Percentiles rank a stretch among this genome's conserved stretches.
These are phyloP conservation scores for Polyodon spathula DNA, from an alignment of 2,113 vertebrate genomes.

Conservation along the genomic window DNA sequence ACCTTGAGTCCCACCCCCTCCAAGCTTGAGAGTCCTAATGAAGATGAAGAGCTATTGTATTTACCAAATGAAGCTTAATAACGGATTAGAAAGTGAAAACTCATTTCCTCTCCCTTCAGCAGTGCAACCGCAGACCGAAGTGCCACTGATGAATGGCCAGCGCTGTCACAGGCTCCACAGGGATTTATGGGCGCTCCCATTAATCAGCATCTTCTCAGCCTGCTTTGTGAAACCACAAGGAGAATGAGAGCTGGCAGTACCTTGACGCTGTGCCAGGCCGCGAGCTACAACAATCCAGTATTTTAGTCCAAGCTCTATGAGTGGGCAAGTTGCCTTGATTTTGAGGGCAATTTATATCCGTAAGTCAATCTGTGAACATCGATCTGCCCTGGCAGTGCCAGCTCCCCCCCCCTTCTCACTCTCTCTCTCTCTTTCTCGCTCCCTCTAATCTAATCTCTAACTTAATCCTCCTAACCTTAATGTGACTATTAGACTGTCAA, in stretches of 20 bases:
- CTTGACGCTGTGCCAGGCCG: not conserved
- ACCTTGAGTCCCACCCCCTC: not conserved
- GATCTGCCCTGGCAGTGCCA: too few relatives aligned
- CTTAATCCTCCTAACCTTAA: too few relatives aligned
- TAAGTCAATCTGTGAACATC: too few relatives aligned
- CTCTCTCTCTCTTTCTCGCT: too few relatives aligned
- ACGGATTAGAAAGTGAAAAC: conserved; percentile 31
- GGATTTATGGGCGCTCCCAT: conserved; percentile 14
- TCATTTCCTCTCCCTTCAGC: conserved; percentile 21
- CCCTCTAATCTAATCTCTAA: too few relatives aligned
- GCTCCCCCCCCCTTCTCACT: too few relatives aligned
- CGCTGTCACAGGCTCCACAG: not conserved
- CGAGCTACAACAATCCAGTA: not conserved
- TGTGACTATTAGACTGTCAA: too few relatives aligned
- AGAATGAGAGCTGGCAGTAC: not conserved
- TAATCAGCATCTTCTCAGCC: conserved; percentile 2
- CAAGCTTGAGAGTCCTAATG: conserved; percentile 1
- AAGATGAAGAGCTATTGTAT: conserved; percentile 10
- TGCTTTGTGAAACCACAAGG: not conserved
- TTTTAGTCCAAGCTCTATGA: too few relatives aligned
- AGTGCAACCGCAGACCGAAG: conserved; percentile 23
- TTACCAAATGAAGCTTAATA: conserved; percentile 22
- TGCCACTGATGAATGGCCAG: conserved; percentile 20
- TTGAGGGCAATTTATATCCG: too few relatives aligned
- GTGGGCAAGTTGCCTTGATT: too few relatives aligned